phyloP scores from a whole-genome alignment of 2,888 invertebrate genomes.

The Dynastes maya region DNA sequence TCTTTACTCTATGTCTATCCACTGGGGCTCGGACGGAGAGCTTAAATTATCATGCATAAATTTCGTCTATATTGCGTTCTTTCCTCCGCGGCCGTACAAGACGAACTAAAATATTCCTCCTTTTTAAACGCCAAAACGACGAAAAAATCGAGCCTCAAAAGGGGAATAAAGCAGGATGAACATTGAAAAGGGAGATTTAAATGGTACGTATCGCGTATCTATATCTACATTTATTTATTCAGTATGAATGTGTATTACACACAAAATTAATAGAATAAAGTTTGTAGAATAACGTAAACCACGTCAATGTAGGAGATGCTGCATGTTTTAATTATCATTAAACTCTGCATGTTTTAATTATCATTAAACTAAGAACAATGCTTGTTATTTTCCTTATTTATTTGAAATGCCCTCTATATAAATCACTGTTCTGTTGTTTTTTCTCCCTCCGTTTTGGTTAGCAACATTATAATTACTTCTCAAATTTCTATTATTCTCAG shows the following conservation, averaged over 20 bases:
- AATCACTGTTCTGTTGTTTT: background rate
- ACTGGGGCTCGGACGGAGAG: background rate
- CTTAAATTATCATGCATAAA: conserved; percentile 16
- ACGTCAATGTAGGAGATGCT: background rate
- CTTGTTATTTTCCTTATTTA: background rate
- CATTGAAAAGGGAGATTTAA: background rate
- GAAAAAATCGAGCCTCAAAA: background rate
- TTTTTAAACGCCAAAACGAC: conserved; percentile 1
- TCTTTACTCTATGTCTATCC: background rate
- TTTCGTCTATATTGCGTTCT: background rate
- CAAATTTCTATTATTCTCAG: background rate
- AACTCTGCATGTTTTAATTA: background rate
- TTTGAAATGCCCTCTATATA: background rate
- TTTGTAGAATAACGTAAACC: background rate
- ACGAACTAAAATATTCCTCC: conserved; percentile 2
- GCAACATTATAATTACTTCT: conserved; percentile 7
- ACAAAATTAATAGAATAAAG: background rate
- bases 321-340: background rate
- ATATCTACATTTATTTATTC: conserved; percentile 2
- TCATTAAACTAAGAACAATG: background rate
- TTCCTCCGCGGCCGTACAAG: background rate
- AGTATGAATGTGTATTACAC: background rate
- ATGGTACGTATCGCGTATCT: background rate
- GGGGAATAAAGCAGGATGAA: background rate
- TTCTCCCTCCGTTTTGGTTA: background rate